Conservation (phyloP, 2,888 invertebrate genomes). For the Liodrosophila aerea region DNA sequence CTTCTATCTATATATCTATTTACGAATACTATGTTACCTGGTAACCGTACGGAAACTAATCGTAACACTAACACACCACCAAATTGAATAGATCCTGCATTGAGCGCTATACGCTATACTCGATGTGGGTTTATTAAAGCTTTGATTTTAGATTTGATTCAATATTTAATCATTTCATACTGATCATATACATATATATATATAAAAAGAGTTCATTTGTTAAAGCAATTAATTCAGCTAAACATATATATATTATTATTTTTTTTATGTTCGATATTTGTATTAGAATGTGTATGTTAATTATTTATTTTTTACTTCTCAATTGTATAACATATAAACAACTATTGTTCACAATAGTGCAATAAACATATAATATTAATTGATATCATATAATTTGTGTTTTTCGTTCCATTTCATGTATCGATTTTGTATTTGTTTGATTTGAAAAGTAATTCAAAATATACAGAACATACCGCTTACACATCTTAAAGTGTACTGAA, state of each 20-base stretch:
- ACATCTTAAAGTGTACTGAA: too few species aligned
- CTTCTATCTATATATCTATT: conserved; percentile 21
- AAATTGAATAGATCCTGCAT: background rate
- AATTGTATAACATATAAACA: conserved; percentile 4
- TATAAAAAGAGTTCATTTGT: too few species aligned
- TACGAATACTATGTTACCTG: conserved; percentile 51
- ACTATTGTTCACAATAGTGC: conserved; percentile 32
- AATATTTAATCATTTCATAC: conserved; percentile 11
- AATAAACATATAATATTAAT: conserved; percentile 42
- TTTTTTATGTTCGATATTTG: too few species aligned
- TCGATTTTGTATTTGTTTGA: too few species aligned
- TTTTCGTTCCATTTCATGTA: background rate
- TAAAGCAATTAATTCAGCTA: too few species aligned
- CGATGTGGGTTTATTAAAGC: too few species aligned
- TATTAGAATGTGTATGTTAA: conserved; percentile 31
- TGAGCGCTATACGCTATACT: too few species aligned
- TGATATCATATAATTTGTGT: background rate
- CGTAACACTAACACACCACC: background rate
- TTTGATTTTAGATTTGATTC: too few species aligned
- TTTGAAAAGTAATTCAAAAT: too few species aligned
- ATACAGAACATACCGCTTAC: too few species aligned
- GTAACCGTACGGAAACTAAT: conserved; percentile 36
- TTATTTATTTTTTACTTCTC: conserved; percentile 35
- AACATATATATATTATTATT: too few species aligned
- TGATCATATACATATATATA: conserved; percentile 10